Conservation (phyloP, 2,113 vertebrate species). For the Cyprinodon variegatus region DNA sequence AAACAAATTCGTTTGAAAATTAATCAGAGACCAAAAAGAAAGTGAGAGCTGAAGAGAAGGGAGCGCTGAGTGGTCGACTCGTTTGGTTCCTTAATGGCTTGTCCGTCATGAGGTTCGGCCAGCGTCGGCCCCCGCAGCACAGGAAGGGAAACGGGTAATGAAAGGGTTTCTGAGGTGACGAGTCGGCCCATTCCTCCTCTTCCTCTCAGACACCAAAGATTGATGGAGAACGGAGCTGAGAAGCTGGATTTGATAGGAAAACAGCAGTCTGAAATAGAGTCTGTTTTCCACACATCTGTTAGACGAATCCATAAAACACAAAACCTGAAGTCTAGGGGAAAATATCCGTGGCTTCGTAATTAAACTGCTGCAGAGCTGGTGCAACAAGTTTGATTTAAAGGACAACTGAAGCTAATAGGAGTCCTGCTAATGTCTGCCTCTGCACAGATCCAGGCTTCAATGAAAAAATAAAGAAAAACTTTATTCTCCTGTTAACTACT, state of each 20-base stretch:
- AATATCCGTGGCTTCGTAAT: too few species aligned
- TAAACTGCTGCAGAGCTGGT: too few species aligned
- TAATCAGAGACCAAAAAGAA: slow-evolving; percentile 40
- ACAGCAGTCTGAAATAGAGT: not conserved
- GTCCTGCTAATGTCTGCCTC: too few species aligned
- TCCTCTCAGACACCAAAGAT: slow-evolving; percentile 26
- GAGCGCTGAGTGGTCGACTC: slow-evolving; percentile 20
- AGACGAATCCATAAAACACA: not conserved
- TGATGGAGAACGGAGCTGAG: slow-evolving; percentile 21
- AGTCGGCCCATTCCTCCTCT: slow-evolving; percentile 44
- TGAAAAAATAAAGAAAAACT: too few species aligned
- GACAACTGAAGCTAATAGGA: too few species aligned
- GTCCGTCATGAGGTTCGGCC: slow-evolving; percentile 51
- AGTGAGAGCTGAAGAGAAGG: slow-evolving; percentile 1
- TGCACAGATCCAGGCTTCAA: too few species aligned
- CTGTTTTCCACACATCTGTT: not conserved
- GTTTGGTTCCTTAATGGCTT: slow-evolving; percentile 56
- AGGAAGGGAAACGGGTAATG: slow-evolving; percentile 40
- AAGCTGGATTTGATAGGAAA: not conserved
- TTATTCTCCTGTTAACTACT: too few species aligned
- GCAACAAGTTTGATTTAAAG: too few species aligned
- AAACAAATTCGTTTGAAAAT: slow-evolving; percentile 67
- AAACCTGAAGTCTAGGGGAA: not conserved
- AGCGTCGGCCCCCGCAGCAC: slow-evolving; percentile 49
- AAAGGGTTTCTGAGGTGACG: slow-evolving; percentile 61